These are phyloP conservation scores for Augiades crinisus DNA, from an alignment of 2,888 invertebrate species.

Conservation along the genomic window DNA sequence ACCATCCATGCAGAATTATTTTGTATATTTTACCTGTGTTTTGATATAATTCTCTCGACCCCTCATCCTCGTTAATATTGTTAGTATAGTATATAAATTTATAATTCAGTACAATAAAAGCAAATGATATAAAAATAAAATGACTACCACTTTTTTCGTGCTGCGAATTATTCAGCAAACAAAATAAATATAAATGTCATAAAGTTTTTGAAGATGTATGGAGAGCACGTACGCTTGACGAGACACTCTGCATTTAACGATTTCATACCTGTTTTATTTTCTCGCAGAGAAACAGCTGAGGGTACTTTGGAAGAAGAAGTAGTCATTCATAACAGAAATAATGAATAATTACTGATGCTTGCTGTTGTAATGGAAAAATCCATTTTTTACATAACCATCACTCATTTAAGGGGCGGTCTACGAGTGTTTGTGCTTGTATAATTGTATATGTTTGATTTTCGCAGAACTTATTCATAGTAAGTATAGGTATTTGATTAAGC, in stretches of 20 bases:
- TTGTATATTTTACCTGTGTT: neutral
- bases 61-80: neutral
- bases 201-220: constrained; percentile 7
- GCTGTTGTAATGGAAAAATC: too few species aligned
- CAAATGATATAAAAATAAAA: constrained; percentile 5
- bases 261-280: constrained; percentile 12
- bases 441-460: too few species aligned
- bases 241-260: constrained; percentile 2
- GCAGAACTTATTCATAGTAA: too few species aligned
- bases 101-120: neutral
- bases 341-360: too few species aligned
- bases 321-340: neutral
- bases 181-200: constrained; percentile 10
- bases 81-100: too few species aligned
- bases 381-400: too few species aligned
- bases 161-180: neutral
- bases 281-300: neutral
- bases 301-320: neutral
- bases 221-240: constrained; percentile 3
- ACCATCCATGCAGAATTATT: neutral
- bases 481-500: too few species aligned
- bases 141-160: neutral
- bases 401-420: too few species aligned
- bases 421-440: too few species aligned
- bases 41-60: neutral